Conservation (phyloP, 2,113 vertebrate species). For the Ursus arctos region DNA sequence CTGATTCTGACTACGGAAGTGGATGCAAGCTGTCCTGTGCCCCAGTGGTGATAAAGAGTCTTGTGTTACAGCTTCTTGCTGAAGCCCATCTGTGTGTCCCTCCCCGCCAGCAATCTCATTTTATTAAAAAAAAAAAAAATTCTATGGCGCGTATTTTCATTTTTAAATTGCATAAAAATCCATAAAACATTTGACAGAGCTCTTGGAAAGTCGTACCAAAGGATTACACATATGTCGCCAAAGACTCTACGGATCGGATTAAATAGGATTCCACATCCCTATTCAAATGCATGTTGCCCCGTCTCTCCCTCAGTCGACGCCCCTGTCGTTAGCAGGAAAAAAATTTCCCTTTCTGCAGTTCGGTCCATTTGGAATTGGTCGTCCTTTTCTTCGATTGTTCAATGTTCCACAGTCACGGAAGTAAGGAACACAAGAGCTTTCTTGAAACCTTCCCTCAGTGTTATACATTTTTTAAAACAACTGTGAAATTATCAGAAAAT, state of each 20-base stretch:
- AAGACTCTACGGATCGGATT: background rate
- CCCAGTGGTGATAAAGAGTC: background rate
- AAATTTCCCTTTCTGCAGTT: background rate
- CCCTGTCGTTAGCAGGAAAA: background rate
- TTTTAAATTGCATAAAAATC: background rate
- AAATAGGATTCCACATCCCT: background rate
- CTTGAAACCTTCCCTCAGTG: background rate
- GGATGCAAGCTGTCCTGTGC: accelerated
- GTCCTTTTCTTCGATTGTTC: background rate
- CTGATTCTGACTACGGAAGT: accelerated
- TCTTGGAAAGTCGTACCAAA: background rate
- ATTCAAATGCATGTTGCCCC: background rate
- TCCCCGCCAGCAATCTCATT: background rate
- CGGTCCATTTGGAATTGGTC: background rate
- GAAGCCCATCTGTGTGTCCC: background rate
- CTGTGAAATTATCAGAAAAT: background rate
- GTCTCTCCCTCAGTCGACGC: background rate
- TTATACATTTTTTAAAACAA: background rate
- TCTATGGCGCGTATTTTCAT: background rate
- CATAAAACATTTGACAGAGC: background rate
- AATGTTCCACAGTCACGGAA: background rate
- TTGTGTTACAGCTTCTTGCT: background rate
- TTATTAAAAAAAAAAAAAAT: background rate
- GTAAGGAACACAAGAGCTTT: background rate
- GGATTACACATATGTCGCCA: background rate